phyloP scores from a whole-genome alignment of 2,888 invertebrate genomes.

The Lithophane semibrunnea region DNA sequence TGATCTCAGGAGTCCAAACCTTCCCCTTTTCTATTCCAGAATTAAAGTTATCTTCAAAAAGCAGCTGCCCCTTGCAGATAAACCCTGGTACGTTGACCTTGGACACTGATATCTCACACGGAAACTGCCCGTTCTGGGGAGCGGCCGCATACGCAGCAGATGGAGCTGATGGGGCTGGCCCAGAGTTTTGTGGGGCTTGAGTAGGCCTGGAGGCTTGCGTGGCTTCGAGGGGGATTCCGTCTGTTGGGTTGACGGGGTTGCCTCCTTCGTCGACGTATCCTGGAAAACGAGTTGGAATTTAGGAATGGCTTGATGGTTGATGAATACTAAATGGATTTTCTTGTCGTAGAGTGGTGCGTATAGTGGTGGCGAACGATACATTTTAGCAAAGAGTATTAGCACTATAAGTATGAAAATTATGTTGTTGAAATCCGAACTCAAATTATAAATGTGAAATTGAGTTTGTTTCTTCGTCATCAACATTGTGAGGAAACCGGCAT shows the following conservation, averaged over 20 bases:
- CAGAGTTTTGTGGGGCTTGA: background rate
- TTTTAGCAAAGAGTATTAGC: background rate
- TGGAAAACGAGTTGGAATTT: conserved; percentile 45
- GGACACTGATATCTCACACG: conserved; percentile 81
- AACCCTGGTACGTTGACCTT: conserved; percentile 80
- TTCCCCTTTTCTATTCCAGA: conserved; percentile 80
- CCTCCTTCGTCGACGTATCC: conserved; percentile 83
- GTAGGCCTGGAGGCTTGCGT: background rate
- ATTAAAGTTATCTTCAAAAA: conserved; percentile 92
- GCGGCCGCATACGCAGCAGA: conserved; percentile 26
- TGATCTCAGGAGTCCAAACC: conserved; percentile 90
- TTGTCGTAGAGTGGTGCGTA: background rate
- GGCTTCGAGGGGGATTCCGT: background rate
- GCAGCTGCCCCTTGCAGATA: conserved; percentile 90
- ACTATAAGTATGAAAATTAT: no score
- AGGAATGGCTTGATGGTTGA: background rate
- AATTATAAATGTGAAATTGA: no score
- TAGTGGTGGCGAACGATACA: background rate
- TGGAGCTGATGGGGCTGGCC: conserved; percentile 4
- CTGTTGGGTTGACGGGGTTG: conserved; percentile 68
- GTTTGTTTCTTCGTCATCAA: no score
- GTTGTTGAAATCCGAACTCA: no score
- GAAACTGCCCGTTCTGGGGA: conserved; percentile 61
- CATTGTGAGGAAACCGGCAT: no score
- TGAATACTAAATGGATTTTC: background rate